These are phyloP conservation scores for Oryzias woworae DNA, from an alignment of 2,113 vertebrate genomes.

Conservation along the genomic window DNA sequence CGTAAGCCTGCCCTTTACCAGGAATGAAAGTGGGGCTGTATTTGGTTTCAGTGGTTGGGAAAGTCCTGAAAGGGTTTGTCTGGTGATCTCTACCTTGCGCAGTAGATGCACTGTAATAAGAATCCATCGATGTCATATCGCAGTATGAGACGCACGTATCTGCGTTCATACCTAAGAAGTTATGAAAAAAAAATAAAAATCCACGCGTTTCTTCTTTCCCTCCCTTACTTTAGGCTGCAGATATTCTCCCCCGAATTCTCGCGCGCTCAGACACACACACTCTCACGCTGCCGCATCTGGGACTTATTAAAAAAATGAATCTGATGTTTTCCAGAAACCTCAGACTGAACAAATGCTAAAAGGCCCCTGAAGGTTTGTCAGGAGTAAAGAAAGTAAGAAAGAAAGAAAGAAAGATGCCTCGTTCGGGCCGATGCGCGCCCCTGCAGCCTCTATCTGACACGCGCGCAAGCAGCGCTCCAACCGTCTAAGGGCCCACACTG, in stretches of 20 bases:
- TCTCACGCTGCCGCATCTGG: slow-evolving; percentile 80
- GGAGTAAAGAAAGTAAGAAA: slow-evolving; percentile 66
- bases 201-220: slow-evolving; percentile 64
- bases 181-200: slow-evolving; percentile 34
- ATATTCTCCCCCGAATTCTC: slow-evolving; percentile 59
- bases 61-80: slow-evolving; percentile 92
- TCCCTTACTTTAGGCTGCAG: slow-evolving; percentile 52
- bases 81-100: slow-evolving; percentile 86
- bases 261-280: slow-evolving; percentile 57
- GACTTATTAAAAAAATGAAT: slow-evolving; percentile 85
- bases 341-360: slow-evolving; percentile 83
- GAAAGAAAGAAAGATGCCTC: slow-evolving; percentile 74
- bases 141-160: slow-evolving; percentile 98
- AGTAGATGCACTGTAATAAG: slow-evolving; percentile 90
- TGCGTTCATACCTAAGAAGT: slow-evolving; percentile 94
- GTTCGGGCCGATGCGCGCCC: slow-evolving; percentile 68
- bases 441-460: slow-evolving; percentile 53
- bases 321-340: slow-evolving; percentile 89
- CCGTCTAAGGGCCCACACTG: slow-evolving; percentile 59
- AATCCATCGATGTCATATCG: slow-evolving; percentile 98
- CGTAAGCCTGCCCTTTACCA: slow-evolving; percentile 91
- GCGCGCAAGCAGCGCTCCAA: slow-evolving; percentile 39
- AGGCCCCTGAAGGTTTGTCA: slow-evolving; percentile 84
- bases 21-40: slow-evolving; percentile 91
- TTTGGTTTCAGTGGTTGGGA: slow-evolving; percentile 87